Evolutionary conservation across 2,113 vertebrate genomes (phyloP), one percentile per base, ranked within the genome.

Genomic region (Cricetomys ansorgei): DNA sequence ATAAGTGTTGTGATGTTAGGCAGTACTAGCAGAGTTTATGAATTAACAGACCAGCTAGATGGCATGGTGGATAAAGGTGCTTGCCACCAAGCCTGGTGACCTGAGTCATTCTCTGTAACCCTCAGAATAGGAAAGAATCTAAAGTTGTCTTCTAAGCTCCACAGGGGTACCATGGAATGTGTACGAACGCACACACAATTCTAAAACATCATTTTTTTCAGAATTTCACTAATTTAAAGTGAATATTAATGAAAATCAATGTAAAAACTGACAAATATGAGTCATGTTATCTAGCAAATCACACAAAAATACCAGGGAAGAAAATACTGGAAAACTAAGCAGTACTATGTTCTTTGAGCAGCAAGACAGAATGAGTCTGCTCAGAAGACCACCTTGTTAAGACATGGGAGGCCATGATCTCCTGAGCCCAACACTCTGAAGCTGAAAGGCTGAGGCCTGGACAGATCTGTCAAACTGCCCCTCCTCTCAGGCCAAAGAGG

Each of bases 311-410:
- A 34, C 2, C 27, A 88, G 64, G 31, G 19, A 70, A 81, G 10
- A 88, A 89, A 88, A 73, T 76, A 89, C 45, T 62, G 31, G 45
- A 62, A 64, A 95, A 79, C 43, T 55, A 15, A 84, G 84, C n/a
- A 92, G 15, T 48, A 80, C 4, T 37, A 2, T 53, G 7, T 40
- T 79, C 55, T 34, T 2, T 40, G 4, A 67, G 40, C 19, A n/a
- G 19, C 0, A 80, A 40, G 59, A 77, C 31, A 48, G 23, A 29
- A 5, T 88, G 10, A 69, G 23, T 43, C 64, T 64, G 40, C 67
- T 73, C 69, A 85, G 55, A 88, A 88, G 48, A 80, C 31, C 31
- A 40, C 2, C 64, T 2, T 9, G 45, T 64, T n/a, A 89, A 65
- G 5, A 29, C 40, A 45, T 5, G 0, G 25, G 59, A 64, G 34